Evolutionary conservation across 2,888 invertebrate genomes (phyloP).

Genomic region (Pantelozetes paolii): DNA sequence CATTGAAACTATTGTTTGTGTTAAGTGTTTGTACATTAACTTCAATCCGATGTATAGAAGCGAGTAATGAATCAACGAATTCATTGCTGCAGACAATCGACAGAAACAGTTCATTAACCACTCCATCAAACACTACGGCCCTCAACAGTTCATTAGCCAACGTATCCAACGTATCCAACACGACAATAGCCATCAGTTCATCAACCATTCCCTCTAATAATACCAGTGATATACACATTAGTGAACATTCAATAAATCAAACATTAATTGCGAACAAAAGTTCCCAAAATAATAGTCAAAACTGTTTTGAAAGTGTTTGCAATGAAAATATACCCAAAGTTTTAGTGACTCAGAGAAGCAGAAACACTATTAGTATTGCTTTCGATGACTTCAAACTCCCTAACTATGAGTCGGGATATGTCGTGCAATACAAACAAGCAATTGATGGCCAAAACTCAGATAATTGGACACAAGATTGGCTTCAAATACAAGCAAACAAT

Average conservation of each 20-base stretch:
- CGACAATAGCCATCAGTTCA: neutral
- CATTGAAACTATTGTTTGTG: slow-evolving; percentile 8
- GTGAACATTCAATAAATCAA: neutral
- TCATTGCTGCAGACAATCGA: neutral
- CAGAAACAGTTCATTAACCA: neutral
- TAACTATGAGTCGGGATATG: slow-evolving; percentile 49
- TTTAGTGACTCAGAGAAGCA: slow-evolving; percentile 49
- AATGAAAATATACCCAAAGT: slow-evolving; percentile 48
- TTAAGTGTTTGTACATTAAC: neutral
- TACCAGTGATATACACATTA: neutral
- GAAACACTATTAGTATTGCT: slow-evolving; percentile 49
- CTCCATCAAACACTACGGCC: neutral
- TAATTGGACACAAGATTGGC: slow-evolving; percentile 15
- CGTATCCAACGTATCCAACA: neutral
- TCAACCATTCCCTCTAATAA: neutral
- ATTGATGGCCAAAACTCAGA: neutral
- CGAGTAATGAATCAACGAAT: slow-evolving; percentile 6
- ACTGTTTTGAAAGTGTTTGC: slow-evolving; percentile 39
- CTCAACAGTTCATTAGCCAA: slow-evolving; percentile 28
- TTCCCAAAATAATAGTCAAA: neutral
- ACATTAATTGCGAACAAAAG: neutral
- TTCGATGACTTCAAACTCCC: slow-evolving; percentile 51
- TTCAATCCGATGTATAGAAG: neutral
- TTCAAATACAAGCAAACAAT: slow-evolving; percentile 46
- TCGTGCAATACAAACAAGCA: slow-evolving; percentile 48